phyloP scores from a whole-genome alignment of 37 sponge, comb jelly and placozoan species.

The Agelas oroides region DNA sequence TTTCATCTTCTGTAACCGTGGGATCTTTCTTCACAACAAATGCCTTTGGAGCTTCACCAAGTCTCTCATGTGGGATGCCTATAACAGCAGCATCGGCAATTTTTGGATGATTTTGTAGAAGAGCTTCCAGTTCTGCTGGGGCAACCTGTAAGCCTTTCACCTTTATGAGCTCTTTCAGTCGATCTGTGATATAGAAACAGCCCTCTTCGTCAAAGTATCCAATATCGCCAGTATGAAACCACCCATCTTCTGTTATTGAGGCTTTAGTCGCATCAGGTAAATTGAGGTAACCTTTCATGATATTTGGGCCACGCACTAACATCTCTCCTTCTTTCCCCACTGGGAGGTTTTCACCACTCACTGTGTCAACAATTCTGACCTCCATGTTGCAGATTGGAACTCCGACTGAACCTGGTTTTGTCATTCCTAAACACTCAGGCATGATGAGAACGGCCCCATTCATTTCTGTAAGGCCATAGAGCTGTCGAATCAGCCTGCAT shows the following conservation, averaged over 20 bases:
- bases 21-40: slow-evolving; percentile 82
- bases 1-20: slow-evolving; percentile 63
- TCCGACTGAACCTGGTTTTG: slow-evolving; percentile 73
- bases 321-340: slow-evolving; percentile 76
- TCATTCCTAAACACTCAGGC: slow-evolving; percentile 7
- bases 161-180: slow-evolving; percentile 96
- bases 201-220: slow-evolving; percentile 85
- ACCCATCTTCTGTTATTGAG: slow-evolving; percentile 76
- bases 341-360: slow-evolving; percentile 50
- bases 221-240: slow-evolving; percentile 88
- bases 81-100: slow-evolving; percentile 90
- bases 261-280: slow-evolving; percentile 69
- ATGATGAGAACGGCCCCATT: slow-evolving; percentile 71
- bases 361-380: slow-evolving; percentile 65
- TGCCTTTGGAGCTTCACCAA: slow-evolving; percentile 89
- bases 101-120: slow-evolving; percentile 76
- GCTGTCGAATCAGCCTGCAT: slow-evolving; percentile 53
- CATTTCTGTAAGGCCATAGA: slow-evolving; percentile 88
- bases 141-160: slow-evolving; percentile 93
- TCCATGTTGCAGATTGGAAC: slow-evolving; percentile 46
- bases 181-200: slow-evolving; percentile 86
- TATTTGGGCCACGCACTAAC: slow-evolving; percentile 78
- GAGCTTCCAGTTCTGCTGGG: slow-evolving; percentile 92
- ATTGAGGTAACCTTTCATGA: slow-evolving; percentile 93
- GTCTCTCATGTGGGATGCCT: slow-evolving; percentile 82